Percentiles rank a stretch among this genome's conserved stretches.
Conservation (phyloP, 1,140 invertebrate genomes). For the Drosophila miranda region DNA sequence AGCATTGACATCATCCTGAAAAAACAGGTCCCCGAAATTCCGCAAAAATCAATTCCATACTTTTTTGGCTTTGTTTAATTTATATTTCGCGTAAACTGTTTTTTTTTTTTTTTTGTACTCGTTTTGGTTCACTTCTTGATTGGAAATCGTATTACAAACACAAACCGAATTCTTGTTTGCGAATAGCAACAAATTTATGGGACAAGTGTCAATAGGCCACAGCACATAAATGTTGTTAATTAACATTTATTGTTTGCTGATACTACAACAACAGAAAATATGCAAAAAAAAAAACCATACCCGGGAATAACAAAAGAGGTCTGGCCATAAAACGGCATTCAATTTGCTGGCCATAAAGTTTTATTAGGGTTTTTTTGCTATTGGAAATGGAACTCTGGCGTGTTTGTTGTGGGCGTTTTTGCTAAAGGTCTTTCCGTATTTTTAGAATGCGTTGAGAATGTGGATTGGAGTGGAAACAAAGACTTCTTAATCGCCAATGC, state of each 20-base stretch:
- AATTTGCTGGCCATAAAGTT: constrained; percentile 68
- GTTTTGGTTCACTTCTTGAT: constrained; percentile 38
- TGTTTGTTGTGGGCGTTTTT: constrained; percentile 26
- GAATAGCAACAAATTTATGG: constrained; percentile 27
- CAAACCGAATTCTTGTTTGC: constrained; percentile 13
- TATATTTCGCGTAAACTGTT: background rate
- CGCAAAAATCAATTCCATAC: constrained; percentile 10
- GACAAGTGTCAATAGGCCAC: constrained; percentile 68
- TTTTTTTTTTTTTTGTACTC: constrained; percentile 31
- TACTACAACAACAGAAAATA: constrained; percentile 38
- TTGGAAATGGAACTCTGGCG: constrained; percentile 30
- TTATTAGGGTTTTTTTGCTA: constrained; percentile 53
- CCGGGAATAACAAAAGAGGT: constrained; percentile 17
- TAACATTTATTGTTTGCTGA: constrained; percentile 77
- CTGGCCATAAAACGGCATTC: constrained; percentile 59
- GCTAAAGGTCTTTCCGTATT: constrained; percentile 3
- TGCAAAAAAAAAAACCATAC: constrained; percentile 20
- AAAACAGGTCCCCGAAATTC: constrained; percentile 56
- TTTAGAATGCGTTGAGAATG: background rate
- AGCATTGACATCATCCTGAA: constrained; percentile 37
- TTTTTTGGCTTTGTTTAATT: constrained; percentile 15
- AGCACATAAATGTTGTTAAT: constrained; percentile 73
- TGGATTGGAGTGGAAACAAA: constrained; percentile 16
- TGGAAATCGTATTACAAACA: constrained; percentile 46
- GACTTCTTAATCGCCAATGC: constrained; percentile 7